These are phyloP conservation scores for Rhynchophorus ferrugineus DNA, from an alignment of 1,140 invertebrate genomes.

Conservation along the genomic window DNA sequence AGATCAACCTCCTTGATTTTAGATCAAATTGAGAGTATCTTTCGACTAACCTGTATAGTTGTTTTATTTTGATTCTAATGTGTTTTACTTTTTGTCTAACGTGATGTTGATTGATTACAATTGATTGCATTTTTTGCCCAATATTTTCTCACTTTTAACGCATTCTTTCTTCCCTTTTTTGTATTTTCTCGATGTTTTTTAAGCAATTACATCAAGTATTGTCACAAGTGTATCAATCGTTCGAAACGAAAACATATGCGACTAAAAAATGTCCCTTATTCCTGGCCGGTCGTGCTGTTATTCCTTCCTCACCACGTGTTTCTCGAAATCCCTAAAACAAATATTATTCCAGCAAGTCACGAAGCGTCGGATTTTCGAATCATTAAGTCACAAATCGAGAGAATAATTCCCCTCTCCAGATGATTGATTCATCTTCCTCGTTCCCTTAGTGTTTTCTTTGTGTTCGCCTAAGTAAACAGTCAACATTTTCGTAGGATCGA, in stretches of 20 bases:
- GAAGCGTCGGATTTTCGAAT: not conserved
- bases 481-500: not conserved
- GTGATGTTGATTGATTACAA: not conserved
- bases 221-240: not conserved
- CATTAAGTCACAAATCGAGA: not conserved
- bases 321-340: not conserved
- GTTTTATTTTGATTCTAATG: not conserved
- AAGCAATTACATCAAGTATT: too few relatives aligned
- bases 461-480: not conserved
- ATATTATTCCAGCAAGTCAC: not conserved
- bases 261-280: not conserved
- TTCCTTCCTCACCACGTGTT: not conserved
- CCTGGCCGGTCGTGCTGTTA: not conserved
- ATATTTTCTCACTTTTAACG: not conserved
- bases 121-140: not conserved
- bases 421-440: not conserved
- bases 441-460: not conserved
- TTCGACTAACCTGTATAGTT: too few relatives aligned
- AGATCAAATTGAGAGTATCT: too few relatives aligned
- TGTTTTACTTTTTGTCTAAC: not conserved
- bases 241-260: not conserved
- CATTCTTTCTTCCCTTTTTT: too few relatives aligned
- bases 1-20: too few relatives aligned
- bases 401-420: not conserved
- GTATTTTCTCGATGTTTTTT: not conserved